Evolutionary conservation across 2,888 invertebrate genomes (phyloP), one percentile per base, ranked within the genome.

Genomic region (Liposcelis brunnea): DNA sequence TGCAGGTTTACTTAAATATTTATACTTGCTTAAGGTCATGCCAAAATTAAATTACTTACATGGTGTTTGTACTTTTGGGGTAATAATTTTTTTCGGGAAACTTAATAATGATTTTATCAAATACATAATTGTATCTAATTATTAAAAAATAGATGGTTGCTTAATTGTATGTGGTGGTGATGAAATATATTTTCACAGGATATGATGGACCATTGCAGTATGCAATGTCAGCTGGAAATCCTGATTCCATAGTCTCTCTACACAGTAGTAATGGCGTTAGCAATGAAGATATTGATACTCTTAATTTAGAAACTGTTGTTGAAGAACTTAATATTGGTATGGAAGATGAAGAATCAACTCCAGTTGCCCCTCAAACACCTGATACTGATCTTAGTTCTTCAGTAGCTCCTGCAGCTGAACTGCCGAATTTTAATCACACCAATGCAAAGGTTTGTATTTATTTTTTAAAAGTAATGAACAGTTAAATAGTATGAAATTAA

Each of bases 191-290:
- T 59, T 52, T 55, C 55, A 55, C 61, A 80, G 81, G 78, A 59
- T 89, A 87, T 62, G 86, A 87, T 69, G 84, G 86, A 46, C 85
- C 87, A 52, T 72, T 87, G 70, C 85, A 86, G 66, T 87, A 79
- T 63, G 77, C 78, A 56, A 80, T 84, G 73, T 77, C 77, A 34
- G 75, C 77, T 54, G 77, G 81, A 56, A 84, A 84, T 68, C 81
- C 84, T 31, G 85, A 86, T 65, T 57, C 58, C 12, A 56, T 58
- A 42, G 48, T 46, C n/a, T 10, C 43, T 7, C n/a, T 16, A 10
- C 19, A 47, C 31, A 49, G 49, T 34, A 43, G 42, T 44, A 37
- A 43, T 14, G 32, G 35, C 38, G 32, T 34, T 26, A n/a, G 37
- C 18, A 45, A 44, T 10, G 40, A 35, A 8, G n/a, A 34, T 12